Evolutionary conservation across 2,888 invertebrate genomes (phyloP).

Genomic region (Abscondita cerata): DNA sequence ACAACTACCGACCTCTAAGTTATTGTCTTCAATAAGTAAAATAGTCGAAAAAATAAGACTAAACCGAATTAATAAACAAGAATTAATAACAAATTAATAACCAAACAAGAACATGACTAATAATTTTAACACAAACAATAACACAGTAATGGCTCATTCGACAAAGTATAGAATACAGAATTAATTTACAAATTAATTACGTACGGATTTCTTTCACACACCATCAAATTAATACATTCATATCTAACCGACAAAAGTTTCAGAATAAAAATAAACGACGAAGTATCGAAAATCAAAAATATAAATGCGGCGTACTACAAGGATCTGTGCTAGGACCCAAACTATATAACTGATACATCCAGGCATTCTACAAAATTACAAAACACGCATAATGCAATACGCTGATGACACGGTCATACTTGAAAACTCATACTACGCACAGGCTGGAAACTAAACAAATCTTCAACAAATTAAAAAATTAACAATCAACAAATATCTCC

Average conservation of each 20-base stretch:
- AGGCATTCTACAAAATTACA: constrained; percentile 29
- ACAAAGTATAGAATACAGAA: constrained; percentile 47
- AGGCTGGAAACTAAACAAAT: too few species aligned
- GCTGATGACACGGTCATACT: constrained; percentile 43
- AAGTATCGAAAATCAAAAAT: neutral
- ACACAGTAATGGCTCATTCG: too few species aligned
- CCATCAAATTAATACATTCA: too few species aligned
- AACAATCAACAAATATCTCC: too few species aligned
- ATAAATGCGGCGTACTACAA: constrained; percentile 34
- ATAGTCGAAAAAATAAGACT: constrained; percentile 27
- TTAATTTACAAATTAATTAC: too few species aligned
- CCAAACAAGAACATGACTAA: constrained; percentile 41
- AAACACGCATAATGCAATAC: constrained; percentile 33
- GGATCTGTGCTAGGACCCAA: constrained; percentile 33
- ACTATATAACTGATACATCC: constrained; percentile 32
- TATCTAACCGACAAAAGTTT: constrained; percentile 3
- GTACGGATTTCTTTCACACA: too few species aligned
- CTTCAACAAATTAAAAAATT: too few species aligned
- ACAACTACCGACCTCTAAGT: constrained; percentile 37
- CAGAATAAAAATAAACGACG: neutral
- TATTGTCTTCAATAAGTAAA: constrained; percentile 30
- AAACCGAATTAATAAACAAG: constrained; percentile 11
- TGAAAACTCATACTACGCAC: too few species aligned
- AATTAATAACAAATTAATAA: constrained; percentile 38
- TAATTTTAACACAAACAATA: constrained; percentile 43